These are phyloP conservation scores for Notocelia uddmanniana DNA, from an alignment of 2,888 invertebrate genomes.

Conservation along the genomic window DNA sequence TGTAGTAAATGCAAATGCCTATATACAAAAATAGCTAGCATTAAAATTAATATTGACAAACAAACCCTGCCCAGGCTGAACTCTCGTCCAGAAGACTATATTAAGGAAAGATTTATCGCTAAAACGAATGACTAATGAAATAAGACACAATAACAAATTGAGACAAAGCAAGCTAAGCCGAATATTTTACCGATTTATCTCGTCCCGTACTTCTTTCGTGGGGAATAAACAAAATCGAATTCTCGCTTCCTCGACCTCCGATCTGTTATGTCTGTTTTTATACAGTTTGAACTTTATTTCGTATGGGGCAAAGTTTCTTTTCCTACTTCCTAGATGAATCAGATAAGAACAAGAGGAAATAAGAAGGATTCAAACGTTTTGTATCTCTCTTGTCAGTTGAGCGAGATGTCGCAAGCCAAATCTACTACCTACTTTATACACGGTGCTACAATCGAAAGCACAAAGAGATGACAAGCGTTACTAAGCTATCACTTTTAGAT, in stretches of 20 bases:
- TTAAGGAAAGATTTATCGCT: constrained; percentile 43
- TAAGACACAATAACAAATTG: constrained; percentile 64
- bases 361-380: background rate
- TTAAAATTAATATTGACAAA: constrained; percentile 11
- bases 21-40: background rate
- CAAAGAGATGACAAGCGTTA: background rate
- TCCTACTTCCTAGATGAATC: background rate
- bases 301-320: background rate
- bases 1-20: background rate
- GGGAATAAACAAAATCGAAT: constrained; percentile 62
- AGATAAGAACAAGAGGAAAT: constrained; percentile 9
- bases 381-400: constrained; percentile 53
- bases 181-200: constrained; percentile 66
- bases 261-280: background rate
- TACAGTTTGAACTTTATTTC: background rate
- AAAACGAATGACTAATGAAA: constrained; percentile 62
- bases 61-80: constrained; percentile 22
- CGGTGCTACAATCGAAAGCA: constrained; percentile 26
- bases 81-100: constrained; percentile 24
- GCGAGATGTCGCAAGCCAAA: constrained; percentile 52
- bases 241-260: constrained; percentile 15
- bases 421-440: constrained; percentile 47
- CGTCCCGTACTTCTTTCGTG: constrained; percentile 56
- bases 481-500: background rate
- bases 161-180: constrained; percentile 62